Evolutionary conservation across 2,113 vertebrate species (phyloP).

Genomic region (Gavialis gangeticus): DNA sequence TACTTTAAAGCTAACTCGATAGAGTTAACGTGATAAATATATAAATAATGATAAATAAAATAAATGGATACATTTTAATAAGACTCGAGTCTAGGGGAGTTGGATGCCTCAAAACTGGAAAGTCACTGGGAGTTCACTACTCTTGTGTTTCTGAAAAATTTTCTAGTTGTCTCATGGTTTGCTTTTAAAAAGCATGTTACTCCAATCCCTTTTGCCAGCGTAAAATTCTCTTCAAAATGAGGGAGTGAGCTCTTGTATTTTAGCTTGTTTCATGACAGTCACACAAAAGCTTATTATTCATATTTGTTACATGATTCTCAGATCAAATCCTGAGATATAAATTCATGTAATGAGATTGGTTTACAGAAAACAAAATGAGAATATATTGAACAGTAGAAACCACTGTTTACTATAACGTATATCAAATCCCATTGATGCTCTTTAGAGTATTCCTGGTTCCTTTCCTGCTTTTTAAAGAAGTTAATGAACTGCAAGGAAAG

Average conservation of each 20-base stretch:
- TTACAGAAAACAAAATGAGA: not conserved
- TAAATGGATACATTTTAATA: not conserved
- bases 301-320: not conserved
- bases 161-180: not conserved
- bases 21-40: too few species aligned
- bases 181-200: not conserved
- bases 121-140: accelerated
- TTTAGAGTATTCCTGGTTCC: not conserved
- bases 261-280: not conserved
- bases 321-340: not conserved
- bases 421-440: not conserved
- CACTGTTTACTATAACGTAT: not conserved
- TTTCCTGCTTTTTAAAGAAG: not conserved
- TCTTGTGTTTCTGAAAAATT: not conserved
- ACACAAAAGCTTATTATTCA: not conserved
- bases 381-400: not conserved
- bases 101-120: not conserved
- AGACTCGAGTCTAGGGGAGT: not conserved
- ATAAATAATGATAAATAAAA: not conserved
- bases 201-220: not conserved
- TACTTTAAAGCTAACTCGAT: not conserved
- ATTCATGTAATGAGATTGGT: not conserved
- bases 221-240: not conserved
- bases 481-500: constrained; percentile 54
- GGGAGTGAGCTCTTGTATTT: not conserved